Percentiles rank a stretch among this genome's conserved stretches.
phyloP scores from a whole-genome alignment of 2,797 vertebrate species.

The Gadopsis marmoratus region DNA sequence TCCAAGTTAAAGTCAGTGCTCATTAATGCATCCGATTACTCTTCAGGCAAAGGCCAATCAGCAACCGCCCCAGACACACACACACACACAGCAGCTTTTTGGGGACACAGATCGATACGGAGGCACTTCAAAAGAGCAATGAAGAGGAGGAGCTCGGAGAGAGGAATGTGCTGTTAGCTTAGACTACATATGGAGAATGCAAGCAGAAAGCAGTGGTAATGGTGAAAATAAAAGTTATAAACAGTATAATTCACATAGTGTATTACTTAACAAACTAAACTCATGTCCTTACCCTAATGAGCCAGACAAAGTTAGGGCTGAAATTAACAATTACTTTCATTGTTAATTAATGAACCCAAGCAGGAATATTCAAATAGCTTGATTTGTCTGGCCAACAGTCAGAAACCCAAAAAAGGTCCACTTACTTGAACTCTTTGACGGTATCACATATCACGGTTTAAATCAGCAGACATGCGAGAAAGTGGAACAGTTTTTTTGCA shows the following conservation, averaged over 20 bases:
- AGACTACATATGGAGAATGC: slow-evolving; percentile 47
- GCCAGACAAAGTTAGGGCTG: background rate
- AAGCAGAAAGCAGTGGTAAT: slow-evolving; percentile 31
- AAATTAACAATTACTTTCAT: background rate
- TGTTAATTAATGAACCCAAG: background rate
- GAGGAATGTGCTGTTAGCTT: slow-evolving; percentile 56
- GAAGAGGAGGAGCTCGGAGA: slow-evolving; percentile 57
- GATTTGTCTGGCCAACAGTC: background rate
- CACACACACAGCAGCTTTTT: slow-evolving; percentile 46
- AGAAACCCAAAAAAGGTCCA: background rate
- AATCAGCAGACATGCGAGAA: background rate
- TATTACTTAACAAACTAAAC: slow-evolving; percentile 8
- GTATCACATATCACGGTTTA: background rate
- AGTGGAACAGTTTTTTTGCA: background rate
- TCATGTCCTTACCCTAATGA: background rate
- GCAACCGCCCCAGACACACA: slow-evolving; percentile 36
- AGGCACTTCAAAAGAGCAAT: slow-evolving; percentile 68
- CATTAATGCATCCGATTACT: slow-evolving; percentile 82
- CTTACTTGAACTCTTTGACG: background rate
- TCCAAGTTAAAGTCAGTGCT: slow-evolving; percentile 71
- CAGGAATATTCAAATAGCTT: background rate
- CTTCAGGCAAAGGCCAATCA: slow-evolving; percentile 62
- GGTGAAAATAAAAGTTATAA: slow-evolving; percentile 35
- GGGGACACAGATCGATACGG: slow-evolving; percentile 69
- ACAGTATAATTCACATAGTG: slow-evolving; percentile 9